Evolutionary conservation across 2,888 invertebrate species (phyloP).

Genomic region (Cosmia trapezina): DNA sequence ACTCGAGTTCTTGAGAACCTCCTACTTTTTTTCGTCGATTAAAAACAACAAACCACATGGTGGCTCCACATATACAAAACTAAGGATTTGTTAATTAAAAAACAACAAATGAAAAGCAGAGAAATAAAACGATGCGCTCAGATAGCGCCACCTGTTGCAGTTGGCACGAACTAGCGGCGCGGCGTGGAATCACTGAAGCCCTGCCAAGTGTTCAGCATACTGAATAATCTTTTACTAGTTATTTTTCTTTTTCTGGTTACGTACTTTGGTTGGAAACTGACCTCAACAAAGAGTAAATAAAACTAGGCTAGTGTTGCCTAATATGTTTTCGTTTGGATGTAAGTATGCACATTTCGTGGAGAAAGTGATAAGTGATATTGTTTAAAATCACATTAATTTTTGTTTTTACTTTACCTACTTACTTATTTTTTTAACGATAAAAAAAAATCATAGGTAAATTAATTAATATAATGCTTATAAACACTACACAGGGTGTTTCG

Average conservation of each 20-base stretch:
- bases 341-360: too few relatives aligned
- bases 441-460: too few relatives aligned
- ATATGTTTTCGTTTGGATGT: too few relatives aligned
- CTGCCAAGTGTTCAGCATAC: slow-evolving; percentile 48
- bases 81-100: not conserved
- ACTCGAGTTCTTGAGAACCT: not conserved
- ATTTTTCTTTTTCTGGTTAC: slow-evolving; percentile 30
- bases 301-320: not conserved
- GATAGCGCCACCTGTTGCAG: slow-evolving; percentile 54
- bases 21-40: not conserved
- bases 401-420: not conserved
- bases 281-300: not conserved
- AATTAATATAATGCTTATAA: not conserved
- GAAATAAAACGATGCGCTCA: slow-evolving; percentile 11
- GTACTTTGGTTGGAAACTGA: not conserved
- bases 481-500: too few relatives aligned
- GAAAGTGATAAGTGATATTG: too few relatives aligned
- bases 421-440: too few relatives aligned
- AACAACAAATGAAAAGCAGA: not conserved
- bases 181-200: slow-evolving; percentile 1
- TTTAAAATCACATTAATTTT: not conserved
- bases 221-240: slow-evolving; percentile 27
- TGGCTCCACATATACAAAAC: not conserved
- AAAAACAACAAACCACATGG: not conserved
- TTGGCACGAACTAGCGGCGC: slow-evolving; percentile 55